Evolutionary conservation across 1,140 invertebrate genomes (phyloP), one percentile per base, ranked within the genome.

Genomic region (Semibalanus balanoides): DNA sequence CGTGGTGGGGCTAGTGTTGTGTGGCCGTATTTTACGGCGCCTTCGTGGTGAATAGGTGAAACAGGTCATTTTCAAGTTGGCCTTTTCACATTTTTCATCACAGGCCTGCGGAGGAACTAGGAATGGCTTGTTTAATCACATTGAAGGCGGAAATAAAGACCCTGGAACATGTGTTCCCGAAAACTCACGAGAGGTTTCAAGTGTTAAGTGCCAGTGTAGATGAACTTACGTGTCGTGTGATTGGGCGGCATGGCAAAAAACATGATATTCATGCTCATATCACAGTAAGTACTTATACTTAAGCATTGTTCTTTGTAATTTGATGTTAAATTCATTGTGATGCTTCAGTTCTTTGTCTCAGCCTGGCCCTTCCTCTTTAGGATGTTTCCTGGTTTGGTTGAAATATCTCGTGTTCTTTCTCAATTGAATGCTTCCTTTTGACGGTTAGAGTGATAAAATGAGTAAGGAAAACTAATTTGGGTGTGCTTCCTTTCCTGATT

Each of bases 181-280:
- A 94, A 88, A 91, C 90, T 84, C 95, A 98, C 89, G 93, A 96
- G 85, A 88, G 95, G 83, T 98, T 98, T 90, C 94, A 95, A 88
- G 93, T 97, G 86, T 89, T 95, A 85, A 92, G 93, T 83, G 96
- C 96, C 81, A 96, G 94, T 88, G 94, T 98, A 81, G 96, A 99
- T 86, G 97, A 99, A 87, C 88, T 99, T 81, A 93, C 92, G 82
- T 98, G 95, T 88, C 91, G 92, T 85, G 98, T 98, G 87, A 90
- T 98, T 85, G 92, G 92, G 83, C 91, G 89, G 86, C 93, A 91
- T 88, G 94, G 94, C 81, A 94, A 95, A 85, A 92, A 93, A 87
- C 95, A 95, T 84, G 93, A 95, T 84, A 97, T 98, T 82, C 94
- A 96, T 85, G 96, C 95, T 76, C 98, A 98, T 87, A 97, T 98